Percentiles rank a stretch among this genome's conserved stretches.
Conservation (phyloP, 2,797 vertebrate genomes). For the Pitangus sulphuratus region DNA sequence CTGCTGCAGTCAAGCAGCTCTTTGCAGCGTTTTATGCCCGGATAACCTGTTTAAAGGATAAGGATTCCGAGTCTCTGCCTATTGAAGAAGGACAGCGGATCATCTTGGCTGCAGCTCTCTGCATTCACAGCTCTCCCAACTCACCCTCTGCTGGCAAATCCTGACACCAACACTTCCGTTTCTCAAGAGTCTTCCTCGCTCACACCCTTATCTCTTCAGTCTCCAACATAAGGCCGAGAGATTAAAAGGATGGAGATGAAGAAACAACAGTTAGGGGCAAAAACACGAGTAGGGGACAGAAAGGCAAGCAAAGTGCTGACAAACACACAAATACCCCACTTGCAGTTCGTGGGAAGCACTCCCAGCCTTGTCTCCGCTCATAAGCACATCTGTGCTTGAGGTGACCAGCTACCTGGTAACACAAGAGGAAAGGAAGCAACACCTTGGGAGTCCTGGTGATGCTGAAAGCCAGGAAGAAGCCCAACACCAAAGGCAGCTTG, state of each 20-base stretch:
- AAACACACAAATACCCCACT: neutral
- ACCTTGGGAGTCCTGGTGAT: neutral
- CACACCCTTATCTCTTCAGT: neutral
- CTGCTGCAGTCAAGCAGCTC: neutral
- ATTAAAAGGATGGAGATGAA: neutral
- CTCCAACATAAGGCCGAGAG: neutral
- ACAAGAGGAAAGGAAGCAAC: neutral
- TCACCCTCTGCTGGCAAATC: neutral
- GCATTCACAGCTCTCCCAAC: neutral
- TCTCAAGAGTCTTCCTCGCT: neutral
- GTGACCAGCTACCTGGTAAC: neutral
- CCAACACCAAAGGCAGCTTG: neutral
- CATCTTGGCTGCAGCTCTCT: neutral
- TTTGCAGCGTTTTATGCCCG: rapidly evolving
- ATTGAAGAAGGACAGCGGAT: rapidly evolving
- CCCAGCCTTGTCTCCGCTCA: neutral
- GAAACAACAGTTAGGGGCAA: neutral
- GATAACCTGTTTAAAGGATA: neutral
- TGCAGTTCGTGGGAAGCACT: neutral
- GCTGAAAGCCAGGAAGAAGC: neutral
- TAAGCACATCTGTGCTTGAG: rapidly evolving
- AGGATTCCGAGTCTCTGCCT: rapidly evolving
- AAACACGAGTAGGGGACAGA: neutral
- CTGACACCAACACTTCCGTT: neutral
- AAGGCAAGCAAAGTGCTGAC: neutral